These are phyloP conservation scores for Hybos culiciformis DNA, from an alignment of 2,888 invertebrate species.

Conservation along the genomic window DNA sequence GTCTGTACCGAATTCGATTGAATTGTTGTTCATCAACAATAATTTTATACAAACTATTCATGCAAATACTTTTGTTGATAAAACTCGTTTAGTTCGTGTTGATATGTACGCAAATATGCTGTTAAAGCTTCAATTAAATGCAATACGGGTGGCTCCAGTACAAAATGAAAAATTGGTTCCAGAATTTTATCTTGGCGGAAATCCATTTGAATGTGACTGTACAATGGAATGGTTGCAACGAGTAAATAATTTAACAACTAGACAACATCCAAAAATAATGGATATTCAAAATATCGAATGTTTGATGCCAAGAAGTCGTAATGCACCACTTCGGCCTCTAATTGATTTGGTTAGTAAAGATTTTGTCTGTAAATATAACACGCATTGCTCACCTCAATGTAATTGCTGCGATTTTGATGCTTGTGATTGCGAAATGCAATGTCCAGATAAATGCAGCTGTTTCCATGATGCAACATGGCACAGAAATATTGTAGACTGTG, in stretches of 20 bases:
- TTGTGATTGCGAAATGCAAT: constrained; percentile 94
- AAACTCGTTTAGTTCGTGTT: constrained; percentile 69
- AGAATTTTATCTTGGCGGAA: constrained; percentile 82
- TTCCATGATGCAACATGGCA: constrained; percentile 91
- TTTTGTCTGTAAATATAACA: constrained; percentile 83
- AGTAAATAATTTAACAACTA: constrained; percentile 72
- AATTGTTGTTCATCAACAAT: constrained; percentile 77
- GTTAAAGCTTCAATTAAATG: constrained; percentile 66
- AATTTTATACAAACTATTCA: constrained; percentile 70
- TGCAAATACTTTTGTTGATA: constrained; percentile 75
- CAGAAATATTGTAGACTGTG: constrained; percentile 85
- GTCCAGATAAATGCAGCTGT: constrained; percentile 85
- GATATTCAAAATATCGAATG: constrained; percentile 82
- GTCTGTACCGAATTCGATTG: constrained; percentile 77
- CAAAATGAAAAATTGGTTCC: constrained; percentile 56
- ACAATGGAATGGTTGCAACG: constrained; percentile 90
- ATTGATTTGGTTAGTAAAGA: constrained; percentile 65
- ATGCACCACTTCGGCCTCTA: constrained; percentile 63
- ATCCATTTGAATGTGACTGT: constrained; percentile 90
- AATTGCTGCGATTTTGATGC: constrained; percentile 94
- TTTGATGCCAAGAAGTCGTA: constrained; percentile 70
- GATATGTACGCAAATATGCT: constrained; percentile 83
- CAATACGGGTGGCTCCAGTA: constrained; percentile 62
- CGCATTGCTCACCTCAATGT: constrained; percentile 87
- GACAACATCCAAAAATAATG: constrained; percentile 78